These are phyloP conservation scores for Chrysotoxum bicinctum DNA, from an alignment of 2,888 invertebrate species.

Conservation along the genomic window DNA sequence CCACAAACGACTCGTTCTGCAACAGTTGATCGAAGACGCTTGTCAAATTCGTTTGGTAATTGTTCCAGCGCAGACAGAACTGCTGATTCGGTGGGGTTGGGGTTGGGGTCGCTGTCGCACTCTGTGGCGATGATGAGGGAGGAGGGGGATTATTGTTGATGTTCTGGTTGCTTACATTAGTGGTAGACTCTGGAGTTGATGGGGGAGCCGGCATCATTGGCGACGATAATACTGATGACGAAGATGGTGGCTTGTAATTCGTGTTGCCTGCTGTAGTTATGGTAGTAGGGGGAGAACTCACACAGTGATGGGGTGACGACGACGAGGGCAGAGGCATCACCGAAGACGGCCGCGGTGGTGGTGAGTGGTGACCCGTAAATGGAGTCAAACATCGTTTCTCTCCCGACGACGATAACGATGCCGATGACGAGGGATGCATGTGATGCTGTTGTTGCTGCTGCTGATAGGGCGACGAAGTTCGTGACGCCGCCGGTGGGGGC, in stretches of 20 bases:
- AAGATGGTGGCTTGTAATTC: slow-evolving; percentile 51
- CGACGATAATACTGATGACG: slow-evolving; percentile 53
- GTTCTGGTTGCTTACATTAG: slow-evolving; percentile 35
- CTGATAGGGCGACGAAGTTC: slow-evolving; percentile 55
- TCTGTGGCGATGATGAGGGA: slow-evolving; percentile 48
- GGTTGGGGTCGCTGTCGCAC: slow-evolving; percentile 53
- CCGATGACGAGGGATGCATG: slow-evolving; percentile 12
- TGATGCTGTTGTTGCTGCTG: slow-evolving; percentile 46
- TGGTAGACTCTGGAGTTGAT: slow-evolving; percentile 60
- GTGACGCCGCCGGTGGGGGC: slow-evolving; percentile 68
- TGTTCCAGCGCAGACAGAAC: slow-evolving; percentile 96
- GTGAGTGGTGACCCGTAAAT: slow-evolving; percentile 54
- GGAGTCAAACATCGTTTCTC: slow-evolving; percentile 50
- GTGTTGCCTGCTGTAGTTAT: slow-evolving; percentile 27
- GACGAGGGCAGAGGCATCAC: slow-evolving; percentile 60
- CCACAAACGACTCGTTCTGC: slow-evolving; percentile 94
- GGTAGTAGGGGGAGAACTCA: slow-evolving; percentile 64
- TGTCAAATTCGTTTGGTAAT: slow-evolving; percentile 94
- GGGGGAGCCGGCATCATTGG: slow-evolving; percentile 47
- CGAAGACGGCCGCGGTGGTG: slow-evolving; percentile 64
- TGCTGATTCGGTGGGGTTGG: slow-evolving; percentile 84
- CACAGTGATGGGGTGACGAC: slow-evolving; percentile 47
- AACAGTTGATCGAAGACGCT: slow-evolving; percentile 92
- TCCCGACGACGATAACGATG: slow-evolving; percentile 35
- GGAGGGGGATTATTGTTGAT: slow-evolving; percentile 57